These are phyloP conservation scores for Drosophila mauritiana DNA, from an alignment of 1,140 invertebrate species.

Conservation along the genomic window DNA sequence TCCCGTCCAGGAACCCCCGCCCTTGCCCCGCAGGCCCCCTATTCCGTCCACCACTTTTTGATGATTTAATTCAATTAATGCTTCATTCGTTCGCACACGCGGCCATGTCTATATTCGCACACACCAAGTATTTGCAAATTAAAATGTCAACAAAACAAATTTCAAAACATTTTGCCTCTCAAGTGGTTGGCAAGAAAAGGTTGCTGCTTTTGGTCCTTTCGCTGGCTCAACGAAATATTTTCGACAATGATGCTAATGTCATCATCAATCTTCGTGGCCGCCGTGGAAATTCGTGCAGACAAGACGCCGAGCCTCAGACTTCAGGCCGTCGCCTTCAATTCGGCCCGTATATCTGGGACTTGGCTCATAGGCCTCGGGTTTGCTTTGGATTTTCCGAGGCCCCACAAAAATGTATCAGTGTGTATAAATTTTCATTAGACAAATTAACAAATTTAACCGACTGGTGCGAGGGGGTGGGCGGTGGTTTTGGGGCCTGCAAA, in stretches of 20 bases:
- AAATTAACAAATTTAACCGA: slow-evolving; percentile 76
- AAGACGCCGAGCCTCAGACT: slow-evolving; percentile 51
- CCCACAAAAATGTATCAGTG: not conserved
- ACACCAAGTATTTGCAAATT: slow-evolving; percentile 75
- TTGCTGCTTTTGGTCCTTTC: slow-evolving; percentile 44
- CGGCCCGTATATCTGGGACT: slow-evolving; percentile 38
- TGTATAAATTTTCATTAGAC: slow-evolving; percentile 77
- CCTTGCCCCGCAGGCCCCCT: not conserved
- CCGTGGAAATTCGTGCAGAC: slow-evolving; percentile 51
- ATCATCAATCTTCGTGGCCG: slow-evolving; percentile 82
- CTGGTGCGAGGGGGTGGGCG: slow-evolving; percentile 30
- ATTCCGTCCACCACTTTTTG: slow-evolving; percentile 50
- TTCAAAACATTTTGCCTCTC: slow-evolving; percentile 64
- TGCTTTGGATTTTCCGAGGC: slow-evolving; percentile 38
- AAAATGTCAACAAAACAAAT: slow-evolving; percentile 80
- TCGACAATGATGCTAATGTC: slow-evolving; percentile 84
- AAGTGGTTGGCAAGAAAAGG: slow-evolving; percentile 49
- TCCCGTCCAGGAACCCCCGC: slow-evolving; percentile 11
- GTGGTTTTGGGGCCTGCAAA: slow-evolving; percentile 15
- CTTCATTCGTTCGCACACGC: slow-evolving; percentile 48
- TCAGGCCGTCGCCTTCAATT: slow-evolving; percentile 61
- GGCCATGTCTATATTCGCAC: slow-evolving; percentile 6
- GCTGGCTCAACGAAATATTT: slow-evolving; percentile 65
- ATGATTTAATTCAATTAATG: slow-evolving; percentile 83
- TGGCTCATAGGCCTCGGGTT: slow-evolving; percentile 56